A percentile compares a stretch with the other conserved stretches of the same genome.
These are phyloP conservation scores for Cistogaster globosa DNA, from an alignment of 2,888 invertebrate species.

Conservation along the genomic window DNA sequence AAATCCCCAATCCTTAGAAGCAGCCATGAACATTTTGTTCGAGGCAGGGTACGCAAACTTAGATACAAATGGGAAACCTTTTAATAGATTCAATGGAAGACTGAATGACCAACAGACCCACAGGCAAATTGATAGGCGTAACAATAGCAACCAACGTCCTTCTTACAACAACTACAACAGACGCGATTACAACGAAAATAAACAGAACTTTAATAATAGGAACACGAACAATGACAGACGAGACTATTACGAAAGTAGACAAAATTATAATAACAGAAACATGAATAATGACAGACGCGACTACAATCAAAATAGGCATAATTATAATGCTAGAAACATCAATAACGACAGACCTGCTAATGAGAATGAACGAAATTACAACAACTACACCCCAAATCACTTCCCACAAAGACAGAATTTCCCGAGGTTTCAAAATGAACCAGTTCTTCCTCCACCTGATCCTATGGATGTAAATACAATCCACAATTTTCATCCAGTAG, in stretches of 20 bases:
- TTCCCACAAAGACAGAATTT: constrained; percentile 15
- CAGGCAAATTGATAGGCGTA: constrained; percentile 5
- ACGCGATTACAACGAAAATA: not conserved
- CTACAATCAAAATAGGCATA: constrained; percentile 15
- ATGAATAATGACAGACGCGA: constrained; percentile 33
- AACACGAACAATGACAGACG: constrained; percentile 18
- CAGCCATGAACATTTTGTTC: constrained; percentile 12
- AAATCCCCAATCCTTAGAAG: constrained; percentile 14
- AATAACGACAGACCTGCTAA: too few species aligned
- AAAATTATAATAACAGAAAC: constrained; percentile 18
- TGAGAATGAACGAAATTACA: not conserved
- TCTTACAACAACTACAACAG: not conserved
- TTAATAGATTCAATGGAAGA: constrained; percentile 61
- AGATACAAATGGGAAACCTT: constrained; percentile 56
- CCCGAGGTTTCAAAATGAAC: constrained; percentile 24
- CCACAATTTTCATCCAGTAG: constrained; percentile 38
- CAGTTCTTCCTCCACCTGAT: constrained; percentile 21
- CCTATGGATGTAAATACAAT: constrained; percentile 60
- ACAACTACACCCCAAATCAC: constrained; percentile 30
- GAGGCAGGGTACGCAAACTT: constrained; percentile 17
- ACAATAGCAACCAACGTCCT: constrained; percentile 12
- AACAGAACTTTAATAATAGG: constrained; percentile 4
- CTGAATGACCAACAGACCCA: not conserved
- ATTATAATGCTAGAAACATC: not conserved
- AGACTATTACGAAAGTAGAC: constrained; percentile 4